Percentiles rank a stretch among this genome's conserved stretches.
phyloP scores from a whole-genome alignment of 2,888 invertebrate species.

The Tribolium freemani region DNA sequence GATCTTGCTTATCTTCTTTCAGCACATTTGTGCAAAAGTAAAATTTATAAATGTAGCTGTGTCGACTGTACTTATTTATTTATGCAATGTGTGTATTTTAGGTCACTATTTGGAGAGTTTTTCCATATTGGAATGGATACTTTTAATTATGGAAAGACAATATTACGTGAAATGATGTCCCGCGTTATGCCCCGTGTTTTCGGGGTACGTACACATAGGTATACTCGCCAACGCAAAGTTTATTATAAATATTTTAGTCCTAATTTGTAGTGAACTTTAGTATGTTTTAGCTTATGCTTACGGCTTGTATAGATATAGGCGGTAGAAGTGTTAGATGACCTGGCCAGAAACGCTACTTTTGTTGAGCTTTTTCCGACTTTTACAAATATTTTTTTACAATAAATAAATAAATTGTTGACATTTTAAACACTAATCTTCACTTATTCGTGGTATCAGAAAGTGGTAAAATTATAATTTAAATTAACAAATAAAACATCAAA shows the following conservation, averaged over 20 bases:
- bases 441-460: too few relatives aligned
- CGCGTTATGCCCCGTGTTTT: slow-evolving; percentile 61
- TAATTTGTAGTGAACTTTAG: slow-evolving; percentile 19
- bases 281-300: slow-evolving; percentile 20
- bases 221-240: slow-evolving; percentile 10
- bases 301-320: slow-evolving; percentile 3
- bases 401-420: too few relatives aligned
- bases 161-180: slow-evolving; percentile 62
- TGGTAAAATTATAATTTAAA: too few relatives aligned
- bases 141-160: slow-evolving; percentile 62
- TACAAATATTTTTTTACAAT: not conserved
- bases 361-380: not conserved
- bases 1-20: slow-evolving; percentile 9
- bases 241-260: slow-evolving; percentile 2
- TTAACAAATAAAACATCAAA: too few relatives aligned
- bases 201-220: slow-evolving; percentile 58
- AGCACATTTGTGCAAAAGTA: not conserved
- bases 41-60: not conserved
- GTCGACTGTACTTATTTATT: not conserved
- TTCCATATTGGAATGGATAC: slow-evolving; percentile 60
- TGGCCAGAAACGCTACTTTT: not conserved
- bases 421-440: too few relatives aligned
- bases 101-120: slow-evolving; percentile 48
- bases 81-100: slow-evolving; percentile 43
- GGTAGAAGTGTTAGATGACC: not conserved